Conservation (phyloP, 2,888 invertebrate species). For the Ormyrus pomaceus region DNA sequence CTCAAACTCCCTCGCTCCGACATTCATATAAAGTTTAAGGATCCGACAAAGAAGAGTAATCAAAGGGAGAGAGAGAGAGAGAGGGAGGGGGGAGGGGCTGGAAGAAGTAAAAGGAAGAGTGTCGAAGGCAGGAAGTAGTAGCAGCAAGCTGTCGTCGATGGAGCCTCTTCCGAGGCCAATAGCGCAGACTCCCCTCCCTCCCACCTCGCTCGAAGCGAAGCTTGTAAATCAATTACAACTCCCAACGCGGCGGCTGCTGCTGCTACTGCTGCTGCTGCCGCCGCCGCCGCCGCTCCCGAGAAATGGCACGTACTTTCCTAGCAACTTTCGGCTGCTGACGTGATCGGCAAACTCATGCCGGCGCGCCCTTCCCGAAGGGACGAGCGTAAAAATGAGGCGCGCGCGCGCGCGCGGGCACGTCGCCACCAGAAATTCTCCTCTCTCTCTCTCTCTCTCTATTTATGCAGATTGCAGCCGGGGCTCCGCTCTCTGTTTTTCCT, state of each 20-base stretch:
- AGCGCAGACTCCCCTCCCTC: constrained; percentile 1
- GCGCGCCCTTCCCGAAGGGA: not conserved
- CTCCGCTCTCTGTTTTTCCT: no score
- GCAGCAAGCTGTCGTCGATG: constrained; percentile 54
- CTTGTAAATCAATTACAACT: constrained; percentile 75
- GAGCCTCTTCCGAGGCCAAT: constrained; percentile 40
- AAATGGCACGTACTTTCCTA: constrained; percentile 71
- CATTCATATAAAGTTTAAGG: constrained; percentile 39
- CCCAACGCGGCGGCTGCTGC: constrained; percentile 63
- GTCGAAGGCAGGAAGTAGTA: constrained; percentile 4
- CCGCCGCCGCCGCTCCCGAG: constrained; percentile 53
- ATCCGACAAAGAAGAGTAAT: constrained; percentile 39
- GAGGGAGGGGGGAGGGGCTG: not conserved
- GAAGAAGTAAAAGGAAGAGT: constrained; percentile 17
- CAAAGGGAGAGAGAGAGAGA: not conserved
- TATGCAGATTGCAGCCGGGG: no score
- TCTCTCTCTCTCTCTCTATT: no score
- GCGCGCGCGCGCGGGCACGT: not conserved
- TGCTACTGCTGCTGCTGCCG: constrained; percentile 37
- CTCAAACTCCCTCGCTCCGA: not conserved
- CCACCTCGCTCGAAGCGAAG: constrained; percentile 58
- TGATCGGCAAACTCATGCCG: constrained; percentile 72
- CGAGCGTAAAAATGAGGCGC: not conserved
- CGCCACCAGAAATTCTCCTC: no score
- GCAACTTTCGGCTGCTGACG: constrained; percentile 68